Base-by-base conservation (phyloP, 2,797 vertebrate species). In the Clarias laeviceps region DNA sequence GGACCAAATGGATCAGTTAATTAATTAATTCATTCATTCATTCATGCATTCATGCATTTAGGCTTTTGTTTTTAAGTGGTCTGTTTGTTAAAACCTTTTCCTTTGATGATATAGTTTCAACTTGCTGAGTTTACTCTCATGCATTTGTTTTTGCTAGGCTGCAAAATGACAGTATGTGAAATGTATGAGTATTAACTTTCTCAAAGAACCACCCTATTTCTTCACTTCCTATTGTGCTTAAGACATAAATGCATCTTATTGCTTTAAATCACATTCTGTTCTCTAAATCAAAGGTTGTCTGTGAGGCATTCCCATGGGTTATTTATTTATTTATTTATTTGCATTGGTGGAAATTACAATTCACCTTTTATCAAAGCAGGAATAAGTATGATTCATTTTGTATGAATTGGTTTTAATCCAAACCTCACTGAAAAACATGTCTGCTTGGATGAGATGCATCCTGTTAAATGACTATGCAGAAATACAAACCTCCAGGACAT, bases 171-270 rank as follows among this genome's bases (percentile, higher is more conserved):
- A 79, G 77, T 27, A 64, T 24, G n/a, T 27, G 57, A 64, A 17
- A n/a, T 32, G 27, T 3, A 45, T 45, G 59, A 64, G 34, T 5
- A n/a, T 27, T 64, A 45, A 45, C 34, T 27, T 64, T 64, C 59
- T 18, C 34, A 80, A 79, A 80, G 24, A 29, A 50, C 61, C 78
- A 64, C n/a, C 37, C 61, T 64, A 50, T 80, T 80, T 15, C 78
- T 80, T 80, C 61, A 80, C 40, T 80, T 80, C 78, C 78, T 54
- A 20, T 24, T 18, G 7, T n/a, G 40, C 17, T 80, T 50, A 50
- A 50, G 78, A 64, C 34, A 40, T 27, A 5, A 8, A 80, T 29
- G 17, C 27, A 7, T 12, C 24, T 15, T n/a, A 37, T 64, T 29
- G n/a, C 45, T 29, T 34, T 34, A 17, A 56, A 54, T 27, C 40